Base-by-base conservation (phyloP, 92 coral and sea anemone species). In the Zoanthus sociatus region DNA sequence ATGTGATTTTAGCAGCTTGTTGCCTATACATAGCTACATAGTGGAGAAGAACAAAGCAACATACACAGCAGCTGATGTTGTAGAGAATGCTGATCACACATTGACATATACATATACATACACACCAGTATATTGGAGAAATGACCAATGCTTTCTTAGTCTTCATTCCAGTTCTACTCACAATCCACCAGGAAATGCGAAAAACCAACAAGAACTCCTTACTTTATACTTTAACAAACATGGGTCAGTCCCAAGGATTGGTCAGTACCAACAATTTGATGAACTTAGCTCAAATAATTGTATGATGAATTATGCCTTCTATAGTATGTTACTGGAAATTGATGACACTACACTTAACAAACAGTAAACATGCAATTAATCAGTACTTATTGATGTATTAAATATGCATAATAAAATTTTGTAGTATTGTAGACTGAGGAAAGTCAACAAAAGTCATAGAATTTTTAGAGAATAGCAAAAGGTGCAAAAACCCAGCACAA, bases 201-300 rank as follows among this genome's bases (percentile, higher is more conserved):
- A 84, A 84, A 61, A 72, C 47, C 88, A 84, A 53, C 88, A 54
- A 37, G 63, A 55, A 17, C 63, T 55, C 63, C 63, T 83, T 58
- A 83, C 87, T 20, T 46, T 32, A 58, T 83, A 83, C 51, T 83
- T 83, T 31, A 64, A 31, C 74, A 83, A 32, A 26, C 54, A 31
- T 63, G 87, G 87, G 21, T 58, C 46, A 30, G 87, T 83, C 32
- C 87, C 87, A 83, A 64, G 87, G 78, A n/a, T n/a, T n/a, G n/a
- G n/a, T n/a, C n/a, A n/a, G n/a, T n/a, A n/a, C n/a, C n/a, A 0
- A 83, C 61, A 67, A 4, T 66, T 64, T 66, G 63, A 55, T 55
- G 6, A 55, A 55, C 16, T 9, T 55, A 55, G 63, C 16, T 55
- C 63, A 55, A 55, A 55, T 55, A 55, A 55, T 6, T 55, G 63